phyloP scores from a whole-genome alignment of 1,140 invertebrate species.

The Caerostris extrusa region DNA sequence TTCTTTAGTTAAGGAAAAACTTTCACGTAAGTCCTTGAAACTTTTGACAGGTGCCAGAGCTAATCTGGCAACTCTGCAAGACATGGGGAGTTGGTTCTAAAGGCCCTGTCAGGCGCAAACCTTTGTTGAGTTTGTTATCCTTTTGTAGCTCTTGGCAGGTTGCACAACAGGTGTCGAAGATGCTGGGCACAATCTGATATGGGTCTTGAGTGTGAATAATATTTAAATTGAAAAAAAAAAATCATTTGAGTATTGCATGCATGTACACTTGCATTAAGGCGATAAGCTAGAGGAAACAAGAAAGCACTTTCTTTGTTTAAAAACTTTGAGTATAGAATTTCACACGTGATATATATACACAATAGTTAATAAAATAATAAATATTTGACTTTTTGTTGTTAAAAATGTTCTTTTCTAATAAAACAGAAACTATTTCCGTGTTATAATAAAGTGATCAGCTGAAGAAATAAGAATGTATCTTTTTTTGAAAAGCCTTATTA shows the following conservation, averaged over 20 bases:
- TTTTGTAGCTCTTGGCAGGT: constrained; percentile 4
- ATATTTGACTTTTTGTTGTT: too few relatives aligned
- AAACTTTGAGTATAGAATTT: too few relatives aligned
- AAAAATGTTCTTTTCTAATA: too few relatives aligned
- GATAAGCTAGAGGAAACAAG: too few relatives aligned
- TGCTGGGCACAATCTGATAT: neutral
- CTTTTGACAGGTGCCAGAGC: constrained; percentile 32
- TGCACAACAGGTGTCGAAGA: neutral
- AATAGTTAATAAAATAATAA: too few relatives aligned
- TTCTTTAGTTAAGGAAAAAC: constrained; percentile 36
- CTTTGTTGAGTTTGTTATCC: constrained; percentile 35
- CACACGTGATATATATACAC: too few relatives aligned
- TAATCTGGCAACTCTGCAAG: constrained; percentile 13
- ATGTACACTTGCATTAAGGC: too few relatives aligned
- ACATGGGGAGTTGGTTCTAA: constrained; percentile 14
- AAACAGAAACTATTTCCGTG: too few relatives aligned
- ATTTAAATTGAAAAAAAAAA: neutral
- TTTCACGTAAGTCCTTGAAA: constrained; percentile 10
- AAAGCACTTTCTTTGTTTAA: too few relatives aligned
- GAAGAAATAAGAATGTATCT: too few relatives aligned
- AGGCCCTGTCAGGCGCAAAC: constrained; percentile 23
- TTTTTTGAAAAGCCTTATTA: too few relatives aligned
- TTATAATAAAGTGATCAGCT: too few relatives aligned
- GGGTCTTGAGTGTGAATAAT: neutral
- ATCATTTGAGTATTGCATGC: neutral